A percentile compares a stretch with the other conserved stretches of the same genome.
phyloP scores from a whole-genome alignment of 2,888 invertebrate species.

The Drosophila kanekoi region DNA sequence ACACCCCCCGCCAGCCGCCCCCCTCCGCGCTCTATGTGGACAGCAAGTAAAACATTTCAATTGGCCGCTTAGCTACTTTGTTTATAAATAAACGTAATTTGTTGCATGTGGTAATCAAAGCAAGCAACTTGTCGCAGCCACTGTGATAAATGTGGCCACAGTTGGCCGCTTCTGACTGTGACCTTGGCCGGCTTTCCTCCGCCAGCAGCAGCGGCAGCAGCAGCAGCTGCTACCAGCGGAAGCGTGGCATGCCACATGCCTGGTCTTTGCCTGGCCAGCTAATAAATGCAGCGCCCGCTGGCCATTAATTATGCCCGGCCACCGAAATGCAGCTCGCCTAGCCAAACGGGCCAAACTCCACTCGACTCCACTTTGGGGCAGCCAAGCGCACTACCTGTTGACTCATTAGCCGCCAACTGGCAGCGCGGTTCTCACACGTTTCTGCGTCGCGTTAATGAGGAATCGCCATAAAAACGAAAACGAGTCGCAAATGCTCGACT shows the following conservation, averaged over 20 bases:
- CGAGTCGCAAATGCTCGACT: background rate
- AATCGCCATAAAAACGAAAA: slow-evolving; percentile 29
- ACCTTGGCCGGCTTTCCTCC: slow-evolving; percentile 67
- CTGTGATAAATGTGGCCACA: slow-evolving; percentile 72
- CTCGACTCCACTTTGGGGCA: slow-evolving; percentile 44
- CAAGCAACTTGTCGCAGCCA: slow-evolving; percentile 51
- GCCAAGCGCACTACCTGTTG: slow-evolving; percentile 79
- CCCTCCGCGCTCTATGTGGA: too few relatives aligned
- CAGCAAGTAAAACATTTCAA: slow-evolving; percentile 34
- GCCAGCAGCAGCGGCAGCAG: background rate
- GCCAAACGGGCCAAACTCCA: slow-evolving; percentile 17
- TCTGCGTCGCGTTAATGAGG: slow-evolving; percentile 62
- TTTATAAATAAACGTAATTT: slow-evolving; percentile 70
- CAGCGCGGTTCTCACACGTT: slow-evolving; percentile 26
- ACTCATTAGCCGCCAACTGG: slow-evolving; percentile 58
- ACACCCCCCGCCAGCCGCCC: background rate
- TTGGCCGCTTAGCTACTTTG: slow-evolving; percentile 60
- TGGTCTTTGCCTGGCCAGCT: slow-evolving; percentile 49
- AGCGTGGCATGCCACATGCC: slow-evolving; percentile 40
- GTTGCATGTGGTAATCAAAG: slow-evolving; percentile 72
- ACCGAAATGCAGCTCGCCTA: background rate
- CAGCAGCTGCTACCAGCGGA: slow-evolving; percentile 20
- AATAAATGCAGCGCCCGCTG: slow-evolving; percentile 65
- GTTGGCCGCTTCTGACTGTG: slow-evolving; percentile 40
- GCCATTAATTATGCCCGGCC: slow-evolving; percentile 52